phyloP scores from a whole-genome alignment of 2,113 vertebrate genomes.

The Sula dactylatra region DNA sequence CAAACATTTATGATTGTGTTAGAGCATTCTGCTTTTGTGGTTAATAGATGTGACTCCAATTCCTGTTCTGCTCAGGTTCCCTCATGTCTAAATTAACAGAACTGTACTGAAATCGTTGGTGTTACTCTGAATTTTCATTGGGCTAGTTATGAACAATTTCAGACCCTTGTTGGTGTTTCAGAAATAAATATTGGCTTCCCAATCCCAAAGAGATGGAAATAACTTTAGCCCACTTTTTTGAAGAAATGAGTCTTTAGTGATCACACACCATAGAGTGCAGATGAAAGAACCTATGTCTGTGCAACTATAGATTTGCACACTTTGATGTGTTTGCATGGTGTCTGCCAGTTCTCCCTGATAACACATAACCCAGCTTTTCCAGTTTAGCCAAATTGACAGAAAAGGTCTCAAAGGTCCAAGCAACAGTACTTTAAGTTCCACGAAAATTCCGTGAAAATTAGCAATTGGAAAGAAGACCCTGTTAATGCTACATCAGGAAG shows the following conservation, averaged over 20 bases:
- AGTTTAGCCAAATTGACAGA: neutral
- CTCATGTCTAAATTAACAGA: neutral
- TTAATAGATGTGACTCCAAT: neutral
- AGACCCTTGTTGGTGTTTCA: neutral
- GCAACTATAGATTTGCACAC: neutral
- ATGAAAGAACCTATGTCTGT: neutral
- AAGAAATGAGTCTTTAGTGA: neutral
- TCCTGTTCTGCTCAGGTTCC: neutral
- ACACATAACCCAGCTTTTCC: neutral
- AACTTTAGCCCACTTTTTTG: neutral
- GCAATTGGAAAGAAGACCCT: neutral
- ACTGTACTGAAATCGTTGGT: neutral
- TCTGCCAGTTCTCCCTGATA: neutral
- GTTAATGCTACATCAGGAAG: neutral
- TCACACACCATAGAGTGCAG: accelerated
- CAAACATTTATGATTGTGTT: neutral
- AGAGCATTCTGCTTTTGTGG: neutral
- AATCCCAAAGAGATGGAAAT: neutral
- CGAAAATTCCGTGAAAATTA: neutral
- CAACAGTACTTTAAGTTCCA: neutral
- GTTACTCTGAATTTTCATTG: neutral
- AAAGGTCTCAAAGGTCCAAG: neutral
- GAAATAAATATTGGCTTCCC: neutral
- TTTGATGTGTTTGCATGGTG: neutral
- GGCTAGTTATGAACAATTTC: neutral